Evolutionary conservation across 1,140 invertebrate species (phyloP).

Genomic region (Zaprionus ornatus): DNA sequence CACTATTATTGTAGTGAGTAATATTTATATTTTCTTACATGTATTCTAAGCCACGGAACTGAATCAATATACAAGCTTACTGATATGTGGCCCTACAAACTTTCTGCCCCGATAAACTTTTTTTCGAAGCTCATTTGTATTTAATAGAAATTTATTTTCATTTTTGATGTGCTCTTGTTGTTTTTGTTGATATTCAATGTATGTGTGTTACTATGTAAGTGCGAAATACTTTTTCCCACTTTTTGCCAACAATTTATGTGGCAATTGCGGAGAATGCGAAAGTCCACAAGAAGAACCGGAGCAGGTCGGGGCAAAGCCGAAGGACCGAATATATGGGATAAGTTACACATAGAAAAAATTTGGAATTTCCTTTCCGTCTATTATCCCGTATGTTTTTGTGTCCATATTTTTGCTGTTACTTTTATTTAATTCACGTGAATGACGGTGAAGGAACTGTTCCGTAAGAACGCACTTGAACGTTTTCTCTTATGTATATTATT

Average conservation of each 20-base stretch:
- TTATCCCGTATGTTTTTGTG: conserved; percentile 47
- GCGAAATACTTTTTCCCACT: conserved; percentile 67
- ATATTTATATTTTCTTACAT: neutral
- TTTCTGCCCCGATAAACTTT: conserved; percentile 58
- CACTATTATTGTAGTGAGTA: neutral
- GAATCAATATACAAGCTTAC: conserved; percentile 38
- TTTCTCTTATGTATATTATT: neutral
- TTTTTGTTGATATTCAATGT: neutral
- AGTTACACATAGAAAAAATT: conserved; percentile 65
- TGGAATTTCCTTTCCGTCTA: conserved; percentile 58
- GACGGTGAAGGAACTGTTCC: too few species aligned
- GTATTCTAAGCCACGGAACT: conserved; percentile 15
- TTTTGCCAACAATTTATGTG: conserved; percentile 71
- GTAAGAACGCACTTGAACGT: neutral
- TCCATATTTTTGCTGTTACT: conserved; percentile 17
- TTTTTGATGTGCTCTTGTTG: conserved; percentile 18
- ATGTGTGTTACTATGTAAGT: conserved; percentile 17
- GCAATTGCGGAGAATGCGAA: conserved; percentile 12
- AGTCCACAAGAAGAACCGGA: neutral
- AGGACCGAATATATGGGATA: conserved; percentile 35
- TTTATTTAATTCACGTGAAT: neutral
- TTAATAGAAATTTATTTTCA: conserved; percentile 76
- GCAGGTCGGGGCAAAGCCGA: conserved; percentile 1
- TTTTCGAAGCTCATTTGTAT: conserved; percentile 67
- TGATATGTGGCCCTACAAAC: conserved; percentile 39